Evolutionary conservation across 2,888 invertebrate genomes (phyloP), one percentile per base, ranked within the genome.

Genomic region (Melinopterus prodromus): DNA sequence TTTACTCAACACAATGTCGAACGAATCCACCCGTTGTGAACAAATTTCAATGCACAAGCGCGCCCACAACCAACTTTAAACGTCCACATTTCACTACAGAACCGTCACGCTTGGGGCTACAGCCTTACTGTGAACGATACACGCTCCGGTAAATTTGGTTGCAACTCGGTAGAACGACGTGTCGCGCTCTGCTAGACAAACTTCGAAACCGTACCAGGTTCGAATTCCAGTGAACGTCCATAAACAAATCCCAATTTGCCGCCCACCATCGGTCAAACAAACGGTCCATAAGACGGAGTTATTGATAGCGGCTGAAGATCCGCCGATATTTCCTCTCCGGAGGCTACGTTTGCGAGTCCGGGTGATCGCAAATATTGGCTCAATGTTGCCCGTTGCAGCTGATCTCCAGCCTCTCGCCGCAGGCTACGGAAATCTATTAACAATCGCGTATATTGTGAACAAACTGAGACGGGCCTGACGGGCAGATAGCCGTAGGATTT

Each of bases 281-380:
- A 74, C 74, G 74, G 36, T 74, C 35, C 36, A 74, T 36, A 37
- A 37, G 37, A 74, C 74, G 37, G 74, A 37, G 36, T 74, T 74
- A 74, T 74, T 74, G 74, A 35, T 35, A 74, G 37, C 74, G 74
- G 37, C 74, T 16, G 71, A 71, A 16, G 71, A n/a, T 69, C 69
- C 14, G 74, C 14, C 37, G 37, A 15, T 35, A 37, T 74, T 74
- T 74, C 36, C 37, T 74, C 36, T 74, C 74, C 74, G 74, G 74
- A 36, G 37, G 74, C n/a, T 37, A 74, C 74, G 74, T 4, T 53
- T 53, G 2, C 53, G 53, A 53, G 53, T 12, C 53, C 53, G 74
- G 74, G 36, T 37, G 37, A 74, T n/a, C 74, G 35, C 74, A 74
- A 74, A 74, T 74, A 74, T 74, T 74, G 74, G 74, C 74, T 74